Percentiles rank a stretch among this genome's conserved stretches.
These are phyloP conservation scores for Biston stratarius DNA, from an alignment of 2,888 invertebrate species.

Conservation along the genomic window DNA sequence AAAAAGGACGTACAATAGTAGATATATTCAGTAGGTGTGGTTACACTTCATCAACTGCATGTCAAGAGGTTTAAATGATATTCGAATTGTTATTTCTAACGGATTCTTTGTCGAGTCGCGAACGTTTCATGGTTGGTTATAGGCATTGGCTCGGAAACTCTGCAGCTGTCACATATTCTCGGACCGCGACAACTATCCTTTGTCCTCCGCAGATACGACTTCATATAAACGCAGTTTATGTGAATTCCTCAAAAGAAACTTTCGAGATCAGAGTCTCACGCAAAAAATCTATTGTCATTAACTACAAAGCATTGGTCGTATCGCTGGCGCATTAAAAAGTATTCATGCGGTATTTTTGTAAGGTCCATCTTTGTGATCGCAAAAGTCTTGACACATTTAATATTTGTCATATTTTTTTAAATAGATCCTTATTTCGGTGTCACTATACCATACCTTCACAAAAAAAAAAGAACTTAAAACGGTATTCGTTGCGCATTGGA, in stretches of 20 bases:
- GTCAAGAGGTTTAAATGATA: slow-evolving; percentile 71
- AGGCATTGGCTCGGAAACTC: slow-evolving; percentile 66
- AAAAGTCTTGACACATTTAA: slow-evolving; percentile 78
- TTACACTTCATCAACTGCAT: slow-evolving; percentile 66
- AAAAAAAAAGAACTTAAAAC: slow-evolving; percentile 51
- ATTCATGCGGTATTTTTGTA: slow-evolving; percentile 84
- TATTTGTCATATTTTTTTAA: slow-evolving; percentile 72
- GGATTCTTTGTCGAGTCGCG: slow-evolving; percentile 72
- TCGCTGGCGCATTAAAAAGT: slow-evolving; percentile 86
- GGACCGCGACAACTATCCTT: slow-evolving; percentile 74
- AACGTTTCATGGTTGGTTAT: slow-evolving; percentile 78
- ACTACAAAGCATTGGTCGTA: slow-evolving; percentile 82
- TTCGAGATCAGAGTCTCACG: slow-evolving; percentile 78
- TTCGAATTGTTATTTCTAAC: slow-evolving; percentile 76
- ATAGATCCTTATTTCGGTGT: slow-evolving; percentile 51
- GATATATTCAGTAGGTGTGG: slow-evolving; percentile 74
- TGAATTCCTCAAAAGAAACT: slow-evolving; percentile 78
- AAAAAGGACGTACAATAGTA: slow-evolving; percentile 57
- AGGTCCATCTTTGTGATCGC: slow-evolving; percentile 75
- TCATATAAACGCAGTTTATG: slow-evolving; percentile 85
- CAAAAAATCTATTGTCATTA: slow-evolving; percentile 78
- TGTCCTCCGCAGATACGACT: slow-evolving; percentile 80
- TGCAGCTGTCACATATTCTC: slow-evolving; percentile 82
- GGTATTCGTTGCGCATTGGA: slow-evolving; percentile 57
- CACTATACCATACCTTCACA: slow-evolving; percentile 44